Conservation (phyloP, 2,113 vertebrate genomes). For the Talpa occidentalis region DNA sequence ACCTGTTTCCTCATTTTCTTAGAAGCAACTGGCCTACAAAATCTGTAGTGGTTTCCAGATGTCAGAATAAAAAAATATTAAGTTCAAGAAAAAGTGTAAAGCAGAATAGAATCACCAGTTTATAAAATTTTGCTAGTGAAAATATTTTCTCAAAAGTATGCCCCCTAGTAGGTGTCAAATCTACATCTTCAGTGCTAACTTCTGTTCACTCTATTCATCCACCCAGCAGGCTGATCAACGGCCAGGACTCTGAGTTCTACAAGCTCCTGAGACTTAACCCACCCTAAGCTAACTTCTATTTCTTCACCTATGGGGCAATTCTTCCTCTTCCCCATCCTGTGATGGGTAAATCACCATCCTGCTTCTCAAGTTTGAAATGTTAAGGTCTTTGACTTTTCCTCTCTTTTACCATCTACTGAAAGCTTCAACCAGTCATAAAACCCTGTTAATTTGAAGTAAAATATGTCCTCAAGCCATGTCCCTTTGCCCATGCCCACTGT, state of each 20-base stretch:
- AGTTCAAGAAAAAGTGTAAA: background rate
- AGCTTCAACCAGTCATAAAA: background rate
- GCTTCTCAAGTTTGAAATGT: background rate
- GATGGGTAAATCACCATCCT: background rate
- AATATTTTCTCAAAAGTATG: background rate
- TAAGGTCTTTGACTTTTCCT: background rate
- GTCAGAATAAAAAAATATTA: background rate
- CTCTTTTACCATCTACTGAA: background rate
- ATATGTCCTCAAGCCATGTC: no score
- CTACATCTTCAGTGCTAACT: background rate
- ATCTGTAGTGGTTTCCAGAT: background rate
- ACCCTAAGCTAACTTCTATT: background rate
- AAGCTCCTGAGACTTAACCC: background rate
- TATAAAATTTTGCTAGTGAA: background rate
- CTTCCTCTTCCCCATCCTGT: background rate
- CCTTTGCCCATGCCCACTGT: background rate
- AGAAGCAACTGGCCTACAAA: background rate
- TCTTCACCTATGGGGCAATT: background rate
- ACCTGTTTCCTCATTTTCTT: background rate
- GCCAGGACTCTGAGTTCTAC: no score
- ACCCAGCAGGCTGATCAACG: background rate
- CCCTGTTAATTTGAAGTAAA: background rate
- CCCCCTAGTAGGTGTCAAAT: background rate
- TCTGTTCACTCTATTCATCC: background rate
- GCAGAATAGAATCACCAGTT: background rate